A percentile compares a stretch with the other conserved stretches of the same genome.
Conservation (phyloP, 2,888 invertebrate species). For the Callimorpha dominula region DNA sequence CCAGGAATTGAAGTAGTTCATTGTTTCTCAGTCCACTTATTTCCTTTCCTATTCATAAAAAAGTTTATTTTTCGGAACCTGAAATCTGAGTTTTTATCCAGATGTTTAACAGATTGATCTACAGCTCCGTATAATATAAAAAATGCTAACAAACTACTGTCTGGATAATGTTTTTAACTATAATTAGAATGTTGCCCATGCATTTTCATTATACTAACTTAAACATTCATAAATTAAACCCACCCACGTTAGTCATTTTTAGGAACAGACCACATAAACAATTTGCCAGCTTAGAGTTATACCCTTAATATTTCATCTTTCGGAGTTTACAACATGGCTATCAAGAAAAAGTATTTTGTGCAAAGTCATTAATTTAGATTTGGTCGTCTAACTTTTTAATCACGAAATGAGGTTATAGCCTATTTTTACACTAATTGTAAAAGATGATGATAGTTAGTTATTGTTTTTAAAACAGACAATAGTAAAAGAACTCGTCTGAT, state of each 20-base stretch:
- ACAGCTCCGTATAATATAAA: no score
- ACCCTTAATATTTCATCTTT: conserved; percentile 17
- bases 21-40: no score
- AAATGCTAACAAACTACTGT: no score
- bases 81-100: no score
- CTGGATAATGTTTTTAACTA: no score
- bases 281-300: background rate
- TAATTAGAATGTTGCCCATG: no score
- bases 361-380: conserved; percentile 17
- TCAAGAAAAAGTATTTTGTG: conserved; percentile 6
- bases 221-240: no score
- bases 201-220: no score
- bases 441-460: background rate
- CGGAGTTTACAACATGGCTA: conserved; percentile 9
- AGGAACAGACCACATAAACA: background rate
- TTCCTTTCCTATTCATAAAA: no score
- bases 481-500: background rate
- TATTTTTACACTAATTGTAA: background rate
- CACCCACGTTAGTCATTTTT: background rate
- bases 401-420: background rate
- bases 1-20: background rate
- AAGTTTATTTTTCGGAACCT: no score
- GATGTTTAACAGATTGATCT: no score
- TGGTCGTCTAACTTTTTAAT: conserved; percentile 12
- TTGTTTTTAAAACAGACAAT: background rate